Evolutionary conservation across 53 echinoderm and acorn worm species (phyloP), one percentile per base, ranked within the genome.

Genomic region (Hippasteria phrygiana): DNA sequence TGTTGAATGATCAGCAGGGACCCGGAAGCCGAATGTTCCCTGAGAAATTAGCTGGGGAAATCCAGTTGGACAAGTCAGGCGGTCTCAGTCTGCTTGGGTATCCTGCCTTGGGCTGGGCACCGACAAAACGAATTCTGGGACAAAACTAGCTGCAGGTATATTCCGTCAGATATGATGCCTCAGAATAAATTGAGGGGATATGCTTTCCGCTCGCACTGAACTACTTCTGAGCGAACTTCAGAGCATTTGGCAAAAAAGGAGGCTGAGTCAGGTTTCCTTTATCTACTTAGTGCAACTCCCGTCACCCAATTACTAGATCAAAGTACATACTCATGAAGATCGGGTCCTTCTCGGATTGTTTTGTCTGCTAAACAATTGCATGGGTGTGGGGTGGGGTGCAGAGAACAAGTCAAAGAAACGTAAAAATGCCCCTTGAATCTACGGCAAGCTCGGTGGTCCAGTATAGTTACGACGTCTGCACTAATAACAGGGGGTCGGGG

Each of bases 21-120:
- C 8, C 9, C 73, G 73, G 73, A 73, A 41, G 73, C 41, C 43
- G 24, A 40, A 42, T 73, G 73, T 73, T 73, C 42, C 32, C 43
- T 12, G 43, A 73, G 73, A 73, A 40, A 73, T 73, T 73, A 73
- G n/a, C 20, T 14, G 43, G 35, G 73, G 73, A 73, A 73, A 73
- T 73, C n/a, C 41, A 73, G n/a, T 40, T 73, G 73, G 73, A 73
- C 73, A 73, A 42, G 73, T 18, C 43, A 43, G 73, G 73, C 73
- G 73, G 73, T 40, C 73, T 42, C 41, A 22, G 41, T 73, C 20
- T 24, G 42, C 20, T 24, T 41, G n/a, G 43, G 73, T 32, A 40
- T 73, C 41, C 73, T 73, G 43, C 40, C 20, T 73, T 22, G 73
- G 24, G 41, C n/a, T 67, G 69, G 69, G 59, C n/a, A 59, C 59